Evolutionary conservation across 2,797 vertebrate species (phyloP).

Genomic region (Pangasius krempfi): DNA sequence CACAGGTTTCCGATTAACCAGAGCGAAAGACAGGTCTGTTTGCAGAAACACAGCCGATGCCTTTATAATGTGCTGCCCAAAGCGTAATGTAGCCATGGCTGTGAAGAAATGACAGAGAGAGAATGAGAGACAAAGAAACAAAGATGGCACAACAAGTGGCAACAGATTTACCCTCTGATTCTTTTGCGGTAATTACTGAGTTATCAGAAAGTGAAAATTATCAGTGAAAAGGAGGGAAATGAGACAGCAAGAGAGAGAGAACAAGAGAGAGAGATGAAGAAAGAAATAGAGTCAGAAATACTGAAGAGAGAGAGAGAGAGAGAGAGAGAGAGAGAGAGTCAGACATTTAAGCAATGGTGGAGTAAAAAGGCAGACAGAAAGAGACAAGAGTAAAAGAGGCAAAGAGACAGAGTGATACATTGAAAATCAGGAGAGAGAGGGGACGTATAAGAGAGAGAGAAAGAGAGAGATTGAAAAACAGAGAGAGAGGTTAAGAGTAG

Average conservation of each 20-base stretch:
- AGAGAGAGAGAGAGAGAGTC: neutral
- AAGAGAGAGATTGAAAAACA: neutral
- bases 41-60: conserved; percentile 82
- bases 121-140: conserved; percentile 3
- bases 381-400: neutral
- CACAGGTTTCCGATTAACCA: conserved; percentile 88
- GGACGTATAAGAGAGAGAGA: neutral
- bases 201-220: conserved; percentile 22
- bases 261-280: neutral
- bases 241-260: neutral
- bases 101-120: conserved; percentile 40
- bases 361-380: neutral
- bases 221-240: neutral
- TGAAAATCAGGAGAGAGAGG: neutral
- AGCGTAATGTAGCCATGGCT: conserved; percentile 73
- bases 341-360: neutral
- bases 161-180: conserved; percentile 1
- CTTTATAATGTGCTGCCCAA: conserved; percentile 86
- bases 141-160: conserved; percentile 1
- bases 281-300: neutral
- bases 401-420: neutral
- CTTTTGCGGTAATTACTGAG: neutral
- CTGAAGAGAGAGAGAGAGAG: neutral
- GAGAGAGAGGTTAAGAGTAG: neutral
- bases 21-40: conserved; percentile 84